Evolutionary conservation across 2,888 invertebrate genomes (phyloP), one percentile per base, ranked within the genome.

Genomic region (Mesorhabditis spiculigera): DNA sequence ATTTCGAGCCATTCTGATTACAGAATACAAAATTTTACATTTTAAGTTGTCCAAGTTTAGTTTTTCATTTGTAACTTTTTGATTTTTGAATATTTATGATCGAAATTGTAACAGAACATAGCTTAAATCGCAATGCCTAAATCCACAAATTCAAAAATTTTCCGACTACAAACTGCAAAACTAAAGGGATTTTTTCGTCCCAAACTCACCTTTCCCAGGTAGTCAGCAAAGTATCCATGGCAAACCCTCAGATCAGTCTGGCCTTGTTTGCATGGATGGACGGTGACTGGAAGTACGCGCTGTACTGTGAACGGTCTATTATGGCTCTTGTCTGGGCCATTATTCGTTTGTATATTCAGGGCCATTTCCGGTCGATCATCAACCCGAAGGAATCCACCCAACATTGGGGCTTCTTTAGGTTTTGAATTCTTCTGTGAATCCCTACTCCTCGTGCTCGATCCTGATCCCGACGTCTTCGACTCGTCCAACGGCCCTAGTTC

Each of bases 171-270:
- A 28, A 28, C 28, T 28, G 28, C 28, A 28, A 1, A 28, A 28
- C 28, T 28, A 28, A 28, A 28, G 28, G 28, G 28, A 28, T 28
- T 28, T 28, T 28, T 28, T 28, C 28, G 28, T 28, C 28, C 28
- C 28, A 50, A 50, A 10, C 69, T 66, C 0, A 78, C 80, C 71
- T 80, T 80, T 42, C 70, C 72, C 43, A 80, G 66, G 66, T 80
- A 80, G 43, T 80, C 80, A n/a, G 65, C 68, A 63, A 80, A 80
- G 68, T 80, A 80, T 4, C 75, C 72, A 10, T 77, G 72, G 68
- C 80, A 80, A 63, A 80, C 73, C 43, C 74, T 71, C 69, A 80
- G 71, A 68, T 80, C 80, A 45, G 75, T 72, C 63, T 78, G 77
- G 41, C 73, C 73, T 4, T 69, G 66, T 28, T 74, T 70, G 67